Conservation (phyloP, 1,140 invertebrate species). For the Drosophila micromelanica region DNA sequence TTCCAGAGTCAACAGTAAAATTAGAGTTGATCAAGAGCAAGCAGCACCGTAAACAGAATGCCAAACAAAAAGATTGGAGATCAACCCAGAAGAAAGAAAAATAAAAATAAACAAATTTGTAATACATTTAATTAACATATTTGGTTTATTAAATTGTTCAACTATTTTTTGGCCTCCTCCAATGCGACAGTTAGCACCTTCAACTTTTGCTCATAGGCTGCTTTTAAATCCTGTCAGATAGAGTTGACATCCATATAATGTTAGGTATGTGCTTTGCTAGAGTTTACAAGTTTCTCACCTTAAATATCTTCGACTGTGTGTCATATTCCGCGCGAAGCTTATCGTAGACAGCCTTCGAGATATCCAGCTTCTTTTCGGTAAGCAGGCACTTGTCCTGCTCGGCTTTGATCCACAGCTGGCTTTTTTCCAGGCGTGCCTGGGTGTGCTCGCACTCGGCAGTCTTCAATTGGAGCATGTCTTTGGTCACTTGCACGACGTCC, state of each 20-base stretch:
- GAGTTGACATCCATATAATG: not conserved
- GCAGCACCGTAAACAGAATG: slow-evolving; percentile 27
- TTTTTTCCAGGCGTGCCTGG: slow-evolving; percentile 88
- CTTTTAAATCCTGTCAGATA: slow-evolving; percentile 65
- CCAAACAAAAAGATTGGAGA: too few species aligned
- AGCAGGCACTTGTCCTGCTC: slow-evolving; percentile 89
- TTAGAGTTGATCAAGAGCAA: slow-evolving; percentile 27
- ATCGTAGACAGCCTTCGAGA: slow-evolving; percentile 89
- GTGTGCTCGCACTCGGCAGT: slow-evolving; percentile 91
- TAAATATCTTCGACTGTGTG: slow-evolving; percentile 89
- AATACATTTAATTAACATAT: slow-evolving; percentile 72
- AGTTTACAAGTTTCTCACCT: slow-evolving; percentile 72
- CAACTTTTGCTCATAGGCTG: slow-evolving; percentile 78
- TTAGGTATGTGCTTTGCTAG: not conserved
- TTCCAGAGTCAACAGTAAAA: too few species aligned
- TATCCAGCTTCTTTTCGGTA: slow-evolving; percentile 89
- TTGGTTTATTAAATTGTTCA: slow-evolving; percentile 75
- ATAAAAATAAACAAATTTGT: slow-evolving; percentile 77
- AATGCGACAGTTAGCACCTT: slow-evolving; percentile 68
- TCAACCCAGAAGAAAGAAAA: too few species aligned
- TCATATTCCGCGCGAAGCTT: slow-evolving; percentile 91
- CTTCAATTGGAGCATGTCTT: slow-evolving; percentile 90
- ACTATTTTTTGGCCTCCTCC: slow-evolving; percentile 76
- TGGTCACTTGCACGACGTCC: slow-evolving; percentile 91
- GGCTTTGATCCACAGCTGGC: slow-evolving; percentile 88